These are phyloP conservation scores for Sebastes elongatus DNA, from an alignment of 2,797 vertebrate genomes.

Conservation along the genomic window DNA sequence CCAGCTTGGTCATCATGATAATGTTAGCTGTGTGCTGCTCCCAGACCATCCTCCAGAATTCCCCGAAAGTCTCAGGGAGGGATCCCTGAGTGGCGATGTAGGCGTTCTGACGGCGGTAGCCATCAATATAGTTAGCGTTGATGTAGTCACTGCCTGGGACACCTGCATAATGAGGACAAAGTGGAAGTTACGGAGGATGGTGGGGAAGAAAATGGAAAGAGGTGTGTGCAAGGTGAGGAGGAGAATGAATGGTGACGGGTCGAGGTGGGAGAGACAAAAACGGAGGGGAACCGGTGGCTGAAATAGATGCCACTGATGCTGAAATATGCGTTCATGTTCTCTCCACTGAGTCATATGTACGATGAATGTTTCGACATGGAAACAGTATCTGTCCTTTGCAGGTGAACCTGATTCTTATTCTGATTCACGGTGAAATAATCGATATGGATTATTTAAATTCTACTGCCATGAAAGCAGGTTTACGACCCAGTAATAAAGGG, in stretches of 20 bases:
- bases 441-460: slow-evolving; percentile 62
- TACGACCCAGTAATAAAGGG: slow-evolving; percentile 63
- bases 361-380: not conserved
- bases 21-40: slow-evolving; percentile 96
- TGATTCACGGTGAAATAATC: slow-evolving; percentile 33
- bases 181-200: not conserved
- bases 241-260: not conserved
- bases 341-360: not conserved
- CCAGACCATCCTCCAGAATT: slow-evolving; percentile 99
- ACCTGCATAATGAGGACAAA: slow-evolving; percentile 75
- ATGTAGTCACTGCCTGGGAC: slow-evolving; percentile 97
- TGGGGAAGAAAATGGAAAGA: not conserved
- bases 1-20: slow-evolving; percentile 99
- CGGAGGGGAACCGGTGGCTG: not conserved
- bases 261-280: not conserved
- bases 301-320: not conserved
- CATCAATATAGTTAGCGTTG: slow-evolving; percentile 97
- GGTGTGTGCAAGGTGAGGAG: not conserved
- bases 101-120: slow-evolving; percentile 96
- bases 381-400: slow-evolving; percentile 2
- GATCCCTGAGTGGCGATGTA: slow-evolving; percentile 98
- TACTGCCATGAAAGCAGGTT: slow-evolving; percentile 50
- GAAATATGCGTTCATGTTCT: not conserved
- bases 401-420: slow-evolving; percentile 40
- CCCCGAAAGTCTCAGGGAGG: slow-evolving; percentile 95